Evolutionary conservation across 1,140 invertebrate species (phyloP).

Genomic region (Cydia pomonella): DNA sequence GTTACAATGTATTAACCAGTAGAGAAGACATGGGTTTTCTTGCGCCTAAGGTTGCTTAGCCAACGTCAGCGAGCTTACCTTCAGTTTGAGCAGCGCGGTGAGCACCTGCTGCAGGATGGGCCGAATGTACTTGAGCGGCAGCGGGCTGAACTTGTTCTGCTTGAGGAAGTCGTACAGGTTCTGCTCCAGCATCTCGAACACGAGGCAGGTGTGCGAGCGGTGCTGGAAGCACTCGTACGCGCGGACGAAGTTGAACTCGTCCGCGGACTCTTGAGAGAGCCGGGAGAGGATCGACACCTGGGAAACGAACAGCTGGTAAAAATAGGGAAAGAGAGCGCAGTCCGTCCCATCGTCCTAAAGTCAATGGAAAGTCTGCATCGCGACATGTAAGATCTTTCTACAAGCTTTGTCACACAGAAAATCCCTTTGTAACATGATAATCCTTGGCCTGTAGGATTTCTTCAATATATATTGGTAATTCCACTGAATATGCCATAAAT

Average conservation of each 20-base stretch:
- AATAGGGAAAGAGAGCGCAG: too few species aligned
- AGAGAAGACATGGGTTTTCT: too few species aligned
- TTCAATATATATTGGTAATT: too few species aligned
- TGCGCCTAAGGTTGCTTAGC: not conserved
- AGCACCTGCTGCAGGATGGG: conserved; percentile 99
- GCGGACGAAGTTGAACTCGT: conserved; percentile 99
- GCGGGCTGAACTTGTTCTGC: conserved; percentile 99
- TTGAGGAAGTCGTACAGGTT: conserved; percentile 99
- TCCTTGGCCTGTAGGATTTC: too few species aligned
- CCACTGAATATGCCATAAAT: too few species aligned
- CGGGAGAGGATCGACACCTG: conserved; percentile 97
- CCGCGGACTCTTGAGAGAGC: conserved; percentile 99
- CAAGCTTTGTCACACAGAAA: too few species aligned
- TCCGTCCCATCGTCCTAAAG: too few species aligned
- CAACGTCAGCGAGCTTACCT: conserved; percentile 81
- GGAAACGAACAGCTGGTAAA: conserved; percentile 9
- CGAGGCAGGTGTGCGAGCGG: conserved; percentile 99
- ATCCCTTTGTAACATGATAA: too few species aligned
- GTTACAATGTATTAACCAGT: too few species aligned
- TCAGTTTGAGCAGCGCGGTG: conserved; percentile 98
- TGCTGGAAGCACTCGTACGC: conserved; percentile 99
- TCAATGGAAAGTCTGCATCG: too few species aligned
- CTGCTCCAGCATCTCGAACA: conserved; percentile 99
- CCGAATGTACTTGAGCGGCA: conserved; percentile 98
- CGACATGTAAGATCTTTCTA: too few species aligned